Evolutionary conservation across 2,113 vertebrate species (phyloP).

Genomic region (Colossoma macropomum): DNA sequence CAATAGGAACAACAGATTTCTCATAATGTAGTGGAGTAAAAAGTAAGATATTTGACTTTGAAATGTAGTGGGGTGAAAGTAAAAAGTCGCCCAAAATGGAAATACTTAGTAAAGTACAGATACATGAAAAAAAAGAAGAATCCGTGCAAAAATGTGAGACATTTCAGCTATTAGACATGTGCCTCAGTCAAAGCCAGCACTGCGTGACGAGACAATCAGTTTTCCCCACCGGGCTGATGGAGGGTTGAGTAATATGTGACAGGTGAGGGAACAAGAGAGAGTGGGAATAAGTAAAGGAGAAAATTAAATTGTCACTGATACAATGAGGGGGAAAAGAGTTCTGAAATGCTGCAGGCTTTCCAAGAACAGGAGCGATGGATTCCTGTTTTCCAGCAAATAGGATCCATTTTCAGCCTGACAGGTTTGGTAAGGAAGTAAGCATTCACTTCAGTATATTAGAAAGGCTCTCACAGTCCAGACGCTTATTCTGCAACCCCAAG

Average conservation of each 20-base stretch:
- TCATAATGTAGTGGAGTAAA: too few species aligned
- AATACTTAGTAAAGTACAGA: too few species aligned
- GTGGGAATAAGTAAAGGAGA: background rate
- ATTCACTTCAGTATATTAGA: background rate
- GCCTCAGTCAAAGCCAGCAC: background rate
- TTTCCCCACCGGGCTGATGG: background rate
- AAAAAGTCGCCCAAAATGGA: too few species aligned
- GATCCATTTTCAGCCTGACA: background rate
- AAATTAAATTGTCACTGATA: constrained; percentile 8
- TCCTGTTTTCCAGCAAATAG: background rate
- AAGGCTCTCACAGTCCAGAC: background rate
- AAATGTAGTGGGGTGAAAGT: too few species aligned
- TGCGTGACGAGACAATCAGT: background rate
- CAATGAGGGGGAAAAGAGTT: background rate
- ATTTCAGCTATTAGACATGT: too few species aligned
- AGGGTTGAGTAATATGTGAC: background rate
- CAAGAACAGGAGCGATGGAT: background rate
- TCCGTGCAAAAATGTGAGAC: too few species aligned
- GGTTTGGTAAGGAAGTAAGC: background rate
- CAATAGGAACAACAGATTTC: too few species aligned
- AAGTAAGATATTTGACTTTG: too few species aligned
- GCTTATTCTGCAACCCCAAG: background rate
- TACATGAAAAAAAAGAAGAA: too few species aligned
- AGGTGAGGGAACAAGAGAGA: background rate
- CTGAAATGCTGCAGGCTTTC: background rate